phyloP scores from a whole-genome alignment of 2,113 vertebrate species.

The Phasianus colchicus region DNA sequence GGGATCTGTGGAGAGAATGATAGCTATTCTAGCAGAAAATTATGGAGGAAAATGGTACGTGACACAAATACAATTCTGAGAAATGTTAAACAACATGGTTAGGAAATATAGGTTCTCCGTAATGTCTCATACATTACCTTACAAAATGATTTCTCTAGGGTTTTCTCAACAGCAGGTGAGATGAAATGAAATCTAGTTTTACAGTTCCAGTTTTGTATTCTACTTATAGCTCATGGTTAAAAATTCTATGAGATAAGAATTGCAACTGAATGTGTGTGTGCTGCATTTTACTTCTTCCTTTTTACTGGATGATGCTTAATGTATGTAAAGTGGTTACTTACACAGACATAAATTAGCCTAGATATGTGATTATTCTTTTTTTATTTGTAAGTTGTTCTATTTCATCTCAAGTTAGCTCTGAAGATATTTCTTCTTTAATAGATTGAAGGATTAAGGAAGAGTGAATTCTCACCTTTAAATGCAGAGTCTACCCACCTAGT shows the following conservation, averaged over 20 bases:
- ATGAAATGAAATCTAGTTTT: not conserved
- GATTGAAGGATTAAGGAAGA: not conserved
- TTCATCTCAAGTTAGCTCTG: not conserved
- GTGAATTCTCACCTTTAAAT: not conserved
- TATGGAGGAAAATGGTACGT: slow-evolving; percentile 93
- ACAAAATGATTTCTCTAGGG: not conserved
- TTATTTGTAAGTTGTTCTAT: not conserved
- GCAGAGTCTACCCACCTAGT: not conserved
- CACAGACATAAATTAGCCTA: not conserved
- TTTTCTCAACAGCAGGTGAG: not conserved
- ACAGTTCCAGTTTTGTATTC: not conserved
- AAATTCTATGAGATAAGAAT: not conserved
- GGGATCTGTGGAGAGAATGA: slow-evolving; percentile 96
- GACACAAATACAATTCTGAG: not conserved
- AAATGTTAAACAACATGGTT: fast-evolving
- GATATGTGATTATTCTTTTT: not conserved
- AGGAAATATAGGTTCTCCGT: not conserved
- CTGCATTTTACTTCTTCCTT: not conserved
- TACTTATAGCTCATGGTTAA: not conserved
- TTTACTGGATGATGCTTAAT: not conserved
- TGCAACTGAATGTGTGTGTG: not conserved
- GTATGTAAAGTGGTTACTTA: not conserved
- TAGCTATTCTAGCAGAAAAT: slow-evolving; percentile 94
- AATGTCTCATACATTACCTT: not conserved
- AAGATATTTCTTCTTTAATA: not conserved